Evolutionary conservation across 2,797 vertebrate species (phyloP).

Genomic region (Neomorphus geoffroyi): DNA sequence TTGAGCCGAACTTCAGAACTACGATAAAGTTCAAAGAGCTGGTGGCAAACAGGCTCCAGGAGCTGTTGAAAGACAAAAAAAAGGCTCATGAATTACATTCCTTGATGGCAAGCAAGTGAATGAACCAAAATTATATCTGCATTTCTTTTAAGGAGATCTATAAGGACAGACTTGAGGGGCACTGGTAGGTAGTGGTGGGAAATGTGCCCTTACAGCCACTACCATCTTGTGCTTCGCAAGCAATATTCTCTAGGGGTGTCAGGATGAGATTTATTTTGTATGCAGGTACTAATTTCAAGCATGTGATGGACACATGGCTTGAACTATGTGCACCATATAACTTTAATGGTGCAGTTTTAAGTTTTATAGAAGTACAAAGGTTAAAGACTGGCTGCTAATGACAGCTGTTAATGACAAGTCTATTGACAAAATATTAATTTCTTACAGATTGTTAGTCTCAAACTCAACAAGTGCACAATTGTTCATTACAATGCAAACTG

Average conservation of each 20-base stretch:
- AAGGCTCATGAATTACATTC: background rate
- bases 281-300: background rate
- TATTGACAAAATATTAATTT: background rate
- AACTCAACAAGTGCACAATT: background rate
- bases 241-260: background rate
- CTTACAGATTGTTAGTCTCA: background rate
- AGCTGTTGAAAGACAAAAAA: conserved; percentile 76
- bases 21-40: conserved; percentile 95
- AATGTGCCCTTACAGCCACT: background rate
- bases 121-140: background rate
- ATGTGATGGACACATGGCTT: background rate
- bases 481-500: background rate
- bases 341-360: background rate
- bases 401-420: background rate
- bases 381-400: background rate
- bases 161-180: background rate
- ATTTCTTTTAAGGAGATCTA: background rate
- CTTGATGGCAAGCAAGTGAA: background rate
- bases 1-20: conserved; percentile 92
- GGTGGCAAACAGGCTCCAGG: conserved; percentile 96
- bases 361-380: background rate
- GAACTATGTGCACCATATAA: background rate
- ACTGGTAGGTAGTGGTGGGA: background rate
- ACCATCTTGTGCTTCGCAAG: background rate
- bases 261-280: background rate